phyloP scores from a whole-genome alignment of 2,888 invertebrate species.

The Plemyria rubiginata region DNA sequence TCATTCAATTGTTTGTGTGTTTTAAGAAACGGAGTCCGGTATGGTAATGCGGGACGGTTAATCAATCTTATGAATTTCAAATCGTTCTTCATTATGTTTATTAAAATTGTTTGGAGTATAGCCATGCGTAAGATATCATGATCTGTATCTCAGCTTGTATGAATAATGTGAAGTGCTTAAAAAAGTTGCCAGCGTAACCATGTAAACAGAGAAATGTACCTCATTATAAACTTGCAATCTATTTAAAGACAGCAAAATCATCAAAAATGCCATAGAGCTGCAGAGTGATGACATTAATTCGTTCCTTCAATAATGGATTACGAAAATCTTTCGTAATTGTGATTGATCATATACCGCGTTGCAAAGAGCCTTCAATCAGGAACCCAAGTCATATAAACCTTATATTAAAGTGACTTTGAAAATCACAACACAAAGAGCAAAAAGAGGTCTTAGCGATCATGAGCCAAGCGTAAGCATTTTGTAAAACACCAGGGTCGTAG shows the following conservation, averaged over 20 bases:
- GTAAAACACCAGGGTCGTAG: neutral
- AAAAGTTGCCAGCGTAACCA: conserved; percentile 1
- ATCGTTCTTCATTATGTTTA: conserved; percentile 50
- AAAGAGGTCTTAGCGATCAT: neutral
- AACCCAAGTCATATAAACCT: conserved; percentile 54
- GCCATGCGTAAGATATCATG: conserved; percentile 22
- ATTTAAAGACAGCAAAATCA: neutral
- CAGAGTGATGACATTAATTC: neutral
- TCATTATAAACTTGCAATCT: neutral
- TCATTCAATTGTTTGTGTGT: conserved; percentile 80
- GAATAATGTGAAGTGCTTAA: conserved; percentile 23
- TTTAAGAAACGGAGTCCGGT: conserved; percentile 70
- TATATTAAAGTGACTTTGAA: conserved; percentile 8
- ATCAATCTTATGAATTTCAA: conserved; percentile 76
- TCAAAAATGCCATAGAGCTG: neutral
- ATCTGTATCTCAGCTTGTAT: conserved; percentile 26
- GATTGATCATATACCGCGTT: conserved; percentile 53
- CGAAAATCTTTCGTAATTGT: conserved; percentile 46
- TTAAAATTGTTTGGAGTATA: conserved; percentile 42
- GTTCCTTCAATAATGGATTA: conserved; percentile 18
- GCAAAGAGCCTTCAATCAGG: conserved; percentile 60
- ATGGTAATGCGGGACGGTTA: conserved; percentile 72
- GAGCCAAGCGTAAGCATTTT: conserved; percentile 2
- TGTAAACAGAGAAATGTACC: conserved; percentile 1
- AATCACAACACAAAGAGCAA: conserved; percentile 7